Base-by-base conservation (phyloP, 2,888 invertebrate genomes). In the Flexamia atlantica region DNA sequence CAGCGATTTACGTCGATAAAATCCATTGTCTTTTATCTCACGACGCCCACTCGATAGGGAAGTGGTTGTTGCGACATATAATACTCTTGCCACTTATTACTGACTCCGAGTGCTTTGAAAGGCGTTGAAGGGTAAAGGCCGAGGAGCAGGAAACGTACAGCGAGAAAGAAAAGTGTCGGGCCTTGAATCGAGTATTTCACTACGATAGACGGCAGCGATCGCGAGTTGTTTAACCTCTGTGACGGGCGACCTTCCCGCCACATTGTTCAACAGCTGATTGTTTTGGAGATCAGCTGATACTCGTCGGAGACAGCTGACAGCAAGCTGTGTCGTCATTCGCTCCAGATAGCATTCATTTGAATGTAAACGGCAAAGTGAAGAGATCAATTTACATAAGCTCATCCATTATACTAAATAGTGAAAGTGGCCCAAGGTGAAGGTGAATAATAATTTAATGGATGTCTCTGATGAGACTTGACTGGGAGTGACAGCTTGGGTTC, bases 251-350 rank as follows among this genome's bases (percentile, higher is more conserved):
- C 64, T 64, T 57, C 57, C 57, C 57, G 57, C 57, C 57, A 57
- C 12, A 57, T 57, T 64, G 64, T 64, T 64, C 28, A 64, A 64
- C 64, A 64, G 64, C 64, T 64, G 64, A 64, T 64, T 64, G 64
- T 64, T 64, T 64, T 64, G 64, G 64, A 64, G 64, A 64, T 3
- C 64, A 64, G 64, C 28, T 64, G 64, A 46, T 17, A 46, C 14
- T 46, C 14, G 46, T 1, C 14, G 2, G 7, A 20, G 57, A 64
- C 64, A 64, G 64, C 28, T 64, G 53, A 4, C 53, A 20, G 7
- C 53, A 10, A 5, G 20, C 20, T 3, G 64, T 64, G 64, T 14
- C 64, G 28, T 64, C 64, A 64, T 64, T 64, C 14, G 64, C 28
- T 64, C 30, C 17, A 28, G 28, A 28, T 28, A 2, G 30, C 64